Evolutionary conservation across 2,888 invertebrate genomes (phyloP).

Genomic region (Sturmia bella): DNA sequence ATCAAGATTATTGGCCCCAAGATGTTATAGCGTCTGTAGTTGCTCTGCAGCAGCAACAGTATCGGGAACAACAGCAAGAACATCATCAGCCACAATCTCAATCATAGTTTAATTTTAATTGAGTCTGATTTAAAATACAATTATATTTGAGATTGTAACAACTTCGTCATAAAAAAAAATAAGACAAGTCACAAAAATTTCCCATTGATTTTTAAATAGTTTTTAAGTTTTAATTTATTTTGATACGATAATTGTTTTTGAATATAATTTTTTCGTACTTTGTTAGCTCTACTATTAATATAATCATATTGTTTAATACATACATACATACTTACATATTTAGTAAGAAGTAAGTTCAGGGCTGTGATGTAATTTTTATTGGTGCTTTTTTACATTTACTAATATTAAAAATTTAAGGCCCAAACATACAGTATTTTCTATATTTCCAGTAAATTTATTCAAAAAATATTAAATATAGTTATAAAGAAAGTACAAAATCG

Average conservation of each 20-base stretch:
- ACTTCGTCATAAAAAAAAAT: conserved; percentile 53
- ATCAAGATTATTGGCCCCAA: conserved; percentile 73
- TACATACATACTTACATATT: conserved; percentile 1
- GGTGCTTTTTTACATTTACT: conserved; percentile 38
- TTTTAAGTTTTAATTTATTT: conserved; percentile 62
- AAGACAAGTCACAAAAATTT: conserved; percentile 57
- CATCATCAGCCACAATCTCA: conserved; percentile 54
- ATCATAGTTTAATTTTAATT: conserved; percentile 52
- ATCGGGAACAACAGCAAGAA: conserved; percentile 43
- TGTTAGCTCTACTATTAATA: conserved; percentile 22
- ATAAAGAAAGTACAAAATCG: too few species aligned
- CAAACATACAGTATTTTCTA: conserved; percentile 20
- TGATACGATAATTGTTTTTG: conserved; percentile 54
- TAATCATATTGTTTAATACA: conserved; percentile 26
- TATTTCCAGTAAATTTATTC: not conserved
- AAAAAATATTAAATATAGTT: not conserved
- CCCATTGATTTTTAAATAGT: conserved; percentile 60
- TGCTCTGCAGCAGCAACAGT: conserved; percentile 47
- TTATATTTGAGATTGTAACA: conserved; percentile 52
- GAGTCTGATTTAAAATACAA: conserved; percentile 57
- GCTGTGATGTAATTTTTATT: conserved; percentile 61
- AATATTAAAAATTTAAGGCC: conserved; percentile 30
- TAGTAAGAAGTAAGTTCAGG: conserved; percentile 37
- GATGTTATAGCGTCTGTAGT: conserved; percentile 55
- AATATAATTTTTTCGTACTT: conserved; percentile 20